Evolutionary conservation across 2,113 vertebrate species (phyloP), one percentile per base, ranked within the genome.

Genomic region (Strigops habroptila): DNA sequence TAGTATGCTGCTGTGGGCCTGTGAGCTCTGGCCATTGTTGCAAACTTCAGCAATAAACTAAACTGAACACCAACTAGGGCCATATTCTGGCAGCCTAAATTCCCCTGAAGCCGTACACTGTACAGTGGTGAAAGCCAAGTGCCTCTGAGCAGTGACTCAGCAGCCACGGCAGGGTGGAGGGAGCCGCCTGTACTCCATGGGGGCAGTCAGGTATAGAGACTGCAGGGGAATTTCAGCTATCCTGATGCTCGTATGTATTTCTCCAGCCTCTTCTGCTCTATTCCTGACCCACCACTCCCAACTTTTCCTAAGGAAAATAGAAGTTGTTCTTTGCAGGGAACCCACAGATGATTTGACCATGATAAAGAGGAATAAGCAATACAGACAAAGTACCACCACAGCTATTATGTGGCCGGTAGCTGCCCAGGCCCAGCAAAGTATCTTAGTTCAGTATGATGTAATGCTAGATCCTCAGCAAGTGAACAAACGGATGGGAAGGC

Each of bases 151-250:
- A 21, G 28, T 53, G 75, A 82, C 79, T 95, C 86, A 86, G 96
- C 82, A 91, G 85, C 57, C 57, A 23, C 0, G 0, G 51, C 8
- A 18, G 53, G 43, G 28, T 75, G 48, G 25, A 57, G 46, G 28
- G 18, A 85, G 75, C 55, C 65, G 59, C 51, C 75, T 6, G 5
- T 9, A 21, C n/a, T 13, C 65, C 28, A 1, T 3, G 10, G 60
- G 52, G 60, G 69, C 77, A 52, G 52, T 0, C 0, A 0, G 24
- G 33, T 3, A 30, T 48, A 86, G 48, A n/a, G 16, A 8, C 28
- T 28, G 37, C 1, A 0, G 27, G 18, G 52, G 37, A 39, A 49
- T n/a, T 22, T 28, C 62, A 75, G 70, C 46, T 55, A 53, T 7
- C 14, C 46, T 22, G 23, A 23, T 8, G 18, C 23, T 68, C 9